Conservation (phyloP, 2,113 vertebrate species). For the Vireo altiloquus region DNA sequence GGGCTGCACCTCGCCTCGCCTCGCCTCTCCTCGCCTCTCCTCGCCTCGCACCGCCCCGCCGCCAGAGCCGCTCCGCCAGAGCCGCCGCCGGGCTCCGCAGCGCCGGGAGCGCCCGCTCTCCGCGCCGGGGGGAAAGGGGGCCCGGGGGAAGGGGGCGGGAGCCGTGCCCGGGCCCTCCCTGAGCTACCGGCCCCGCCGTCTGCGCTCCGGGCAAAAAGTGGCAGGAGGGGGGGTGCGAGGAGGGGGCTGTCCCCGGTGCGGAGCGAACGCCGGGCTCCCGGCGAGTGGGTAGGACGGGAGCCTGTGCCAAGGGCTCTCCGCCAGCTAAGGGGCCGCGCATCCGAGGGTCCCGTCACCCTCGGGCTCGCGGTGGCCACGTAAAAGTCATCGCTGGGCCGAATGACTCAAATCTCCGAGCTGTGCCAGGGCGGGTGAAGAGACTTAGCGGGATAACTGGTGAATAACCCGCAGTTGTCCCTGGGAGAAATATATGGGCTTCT, state of each 20-base stretch:
- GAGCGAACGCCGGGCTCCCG: not conserved
- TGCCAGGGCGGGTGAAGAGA: not conserved
- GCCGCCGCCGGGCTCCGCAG: too few relatives aligned
- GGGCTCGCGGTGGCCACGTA: not conserved
- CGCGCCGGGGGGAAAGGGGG: not conserved
- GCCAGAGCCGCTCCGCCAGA: too few relatives aligned
- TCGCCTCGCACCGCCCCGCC: too few relatives aligned
- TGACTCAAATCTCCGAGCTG: not conserved
- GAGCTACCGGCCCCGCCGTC: not conserved
- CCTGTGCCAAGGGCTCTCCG: not conserved
- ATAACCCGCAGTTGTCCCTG: not conserved
- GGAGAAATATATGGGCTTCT: not conserved
- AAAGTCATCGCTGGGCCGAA: not conserved
- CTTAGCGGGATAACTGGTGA: not conserved
- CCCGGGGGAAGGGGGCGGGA: not conserved
- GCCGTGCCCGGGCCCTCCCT: not conserved
- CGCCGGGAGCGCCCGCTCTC: too few relatives aligned
- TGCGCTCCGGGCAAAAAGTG: not conserved
- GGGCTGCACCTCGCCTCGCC: too few relatives aligned
- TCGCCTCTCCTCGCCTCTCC: too few relatives aligned
- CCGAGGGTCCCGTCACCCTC: not conserved
- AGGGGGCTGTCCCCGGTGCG: not conserved
- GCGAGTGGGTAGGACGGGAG: not conserved
- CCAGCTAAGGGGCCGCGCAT: not conserved
- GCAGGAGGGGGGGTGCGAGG: not conserved